Evolutionary conservation across 64 coral and sea anemone species (phyloP), one percentile per base, ranked within the genome.

Genomic region (Stichodactyla mertensii): DNA sequence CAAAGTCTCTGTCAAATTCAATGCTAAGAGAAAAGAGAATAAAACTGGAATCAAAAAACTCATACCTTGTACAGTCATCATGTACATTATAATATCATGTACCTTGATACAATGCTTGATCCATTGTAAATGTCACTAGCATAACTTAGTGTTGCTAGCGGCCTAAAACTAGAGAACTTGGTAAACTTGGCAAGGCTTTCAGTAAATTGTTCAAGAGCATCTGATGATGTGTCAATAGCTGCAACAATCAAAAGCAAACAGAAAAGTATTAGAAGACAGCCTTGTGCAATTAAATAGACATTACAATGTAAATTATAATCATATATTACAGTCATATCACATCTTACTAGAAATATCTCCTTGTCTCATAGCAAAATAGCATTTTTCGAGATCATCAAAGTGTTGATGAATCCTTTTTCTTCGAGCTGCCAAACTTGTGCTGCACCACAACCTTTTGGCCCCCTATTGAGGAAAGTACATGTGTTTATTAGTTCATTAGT

Each of bases 361-460:
- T 80, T 99, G 97, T 83, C 97, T 88, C 36, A 99, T 99, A 67
- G 97, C 90, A 67, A 99, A 99, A 57, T 99, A 99, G 62, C 97
- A 99, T 74, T 94, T 99, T 19, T 99, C 97, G 54, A 99, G 90
- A 86, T 99, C 97, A 92, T 99, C 97, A 93, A 99, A 99, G 85
- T 99, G 97, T 60, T 99, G 97, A 69, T 99, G 88, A 55, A 99
- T 94, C 77, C 97, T 64, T 53, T 95, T 99, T 54, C 97, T 90
- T 88, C 97, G 90, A 20, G 93, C 88, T 52, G 97, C 97, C 78
- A 95, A 55, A 85, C 93, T 99, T 62, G 93, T 92, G 56, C 93
- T 99, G 1, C 92, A 94, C 86, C 79, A 89, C 77, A 99, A 66
- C 59, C 61, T 82, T 61, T 99, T 99, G 62, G 97, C 97, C 82